These are phyloP conservation scores for Margarornis squamiger DNA, from an alignment of 2,797 vertebrate genomes.

Conservation along the genomic window DNA sequence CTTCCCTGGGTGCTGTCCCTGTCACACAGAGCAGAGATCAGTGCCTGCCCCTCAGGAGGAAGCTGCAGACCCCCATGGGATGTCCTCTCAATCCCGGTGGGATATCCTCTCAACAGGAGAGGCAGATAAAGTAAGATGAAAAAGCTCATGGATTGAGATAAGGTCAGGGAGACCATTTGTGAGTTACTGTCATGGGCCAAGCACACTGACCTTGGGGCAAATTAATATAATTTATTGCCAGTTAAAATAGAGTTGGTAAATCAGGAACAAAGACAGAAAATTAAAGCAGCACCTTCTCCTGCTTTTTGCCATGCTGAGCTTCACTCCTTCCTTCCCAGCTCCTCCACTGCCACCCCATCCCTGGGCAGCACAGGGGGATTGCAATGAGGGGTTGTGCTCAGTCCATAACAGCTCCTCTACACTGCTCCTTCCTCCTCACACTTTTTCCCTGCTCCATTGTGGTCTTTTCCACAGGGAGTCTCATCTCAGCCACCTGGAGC, in stretches of 20 bases:
- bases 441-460: background rate
- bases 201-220: background rate
- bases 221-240: background rate
- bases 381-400: background rate
- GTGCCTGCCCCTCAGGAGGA: background rate
- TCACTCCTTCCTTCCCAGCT: background rate
- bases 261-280: background rate
- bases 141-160: background rate
- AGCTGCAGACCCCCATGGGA: background rate
- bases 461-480: background rate
- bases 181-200: background rate
- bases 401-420: background rate
- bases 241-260: background rate
- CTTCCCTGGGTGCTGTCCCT: no score
- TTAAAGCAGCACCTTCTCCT: background rate
- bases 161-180: background rate
- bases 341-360: rapidly evolving
- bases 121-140: background rate
- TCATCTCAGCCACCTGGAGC: background rate
- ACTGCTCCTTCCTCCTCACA: background rate
- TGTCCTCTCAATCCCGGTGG: no score
- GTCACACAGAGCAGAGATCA: background rate
- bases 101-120: background rate
- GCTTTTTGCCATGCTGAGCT: background rate
- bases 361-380: background rate